Evolutionary conservation across 2,888 invertebrate genomes (phyloP).

Genomic region (Lithosia quadra): DNA sequence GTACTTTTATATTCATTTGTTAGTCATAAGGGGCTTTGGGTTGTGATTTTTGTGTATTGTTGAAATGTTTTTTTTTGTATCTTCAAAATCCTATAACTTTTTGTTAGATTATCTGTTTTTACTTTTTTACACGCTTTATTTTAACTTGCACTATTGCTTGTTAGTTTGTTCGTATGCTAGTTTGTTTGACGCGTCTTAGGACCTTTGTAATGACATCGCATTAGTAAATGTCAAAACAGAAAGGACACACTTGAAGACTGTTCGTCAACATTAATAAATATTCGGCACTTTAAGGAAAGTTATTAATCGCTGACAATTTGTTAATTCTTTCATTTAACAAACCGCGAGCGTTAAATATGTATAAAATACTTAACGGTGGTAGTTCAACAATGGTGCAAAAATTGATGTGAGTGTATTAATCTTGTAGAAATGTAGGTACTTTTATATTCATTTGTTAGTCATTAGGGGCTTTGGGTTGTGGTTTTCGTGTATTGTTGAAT

Average conservation of each 20-base stretch:
- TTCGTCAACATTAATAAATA: conserved; percentile 61
- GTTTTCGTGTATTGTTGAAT: conserved; percentile 35
- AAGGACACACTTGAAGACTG: conserved; percentile 75
- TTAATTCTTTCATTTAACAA: conserved; percentile 74
- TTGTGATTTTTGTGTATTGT: conserved; percentile 40
- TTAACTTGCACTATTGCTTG: too few species aligned
- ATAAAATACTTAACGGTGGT: conserved; percentile 69
- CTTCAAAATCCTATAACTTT: conserved; percentile 14
- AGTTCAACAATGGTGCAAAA: conserved; percentile 65
- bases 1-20: conserved; percentile 46
- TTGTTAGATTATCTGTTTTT: too few species aligned
- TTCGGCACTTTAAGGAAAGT: conserved; percentile 51
- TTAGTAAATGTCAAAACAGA: conserved; percentile 86
- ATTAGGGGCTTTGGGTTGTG: conserved; percentile 38
- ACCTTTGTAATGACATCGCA: conserved; percentile 78
- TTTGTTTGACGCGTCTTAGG: conserved; percentile 75
- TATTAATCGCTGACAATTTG: conserved; percentile 83
- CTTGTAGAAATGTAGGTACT: conserved; percentile 38
- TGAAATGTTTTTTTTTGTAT: conserved; percentile 17
- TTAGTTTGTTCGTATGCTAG: too few species aligned
- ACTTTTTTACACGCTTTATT: too few species aligned
- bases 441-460: conserved; percentile 44
- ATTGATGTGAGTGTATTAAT: conserved; percentile 59
- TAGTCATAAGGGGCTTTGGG: conserved; percentile 37
- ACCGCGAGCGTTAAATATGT: conserved; percentile 70